Percentiles rank a stretch among this genome's conserved stretches.
Evolutionary conservation across 2,888 invertebrate species (phyloP).

Genomic region (Antitype chi): DNA sequence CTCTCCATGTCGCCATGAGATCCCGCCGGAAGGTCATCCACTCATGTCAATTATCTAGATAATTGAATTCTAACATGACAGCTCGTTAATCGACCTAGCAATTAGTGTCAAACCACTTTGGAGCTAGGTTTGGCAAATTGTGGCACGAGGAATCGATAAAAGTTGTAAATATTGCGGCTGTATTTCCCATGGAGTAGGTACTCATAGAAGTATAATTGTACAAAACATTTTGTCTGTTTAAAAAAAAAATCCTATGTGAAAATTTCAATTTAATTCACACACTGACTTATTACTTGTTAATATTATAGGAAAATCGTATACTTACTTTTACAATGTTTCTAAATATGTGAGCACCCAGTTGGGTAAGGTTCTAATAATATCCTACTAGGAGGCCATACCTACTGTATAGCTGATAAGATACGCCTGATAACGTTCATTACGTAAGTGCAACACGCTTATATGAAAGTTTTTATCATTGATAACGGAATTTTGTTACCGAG

Average conservation of each 20-base stretch:
- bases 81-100: constrained; percentile 31
- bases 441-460: constrained; percentile 47
- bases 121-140: background rate
- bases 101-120: constrained; percentile 43
- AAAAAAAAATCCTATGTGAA: no score
- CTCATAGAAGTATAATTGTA: background rate
- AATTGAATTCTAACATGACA: constrained; percentile 41
- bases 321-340: no score
- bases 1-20: no score
- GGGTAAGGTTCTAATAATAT: constrained; percentile 3
- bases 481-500: constrained; percentile 1
- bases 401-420: constrained; percentile 39
- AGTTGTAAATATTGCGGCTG: background rate
- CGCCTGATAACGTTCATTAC: constrained; percentile 47
- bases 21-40: no score
- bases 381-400: background rate
- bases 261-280: no score
- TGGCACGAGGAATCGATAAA: constrained; percentile 3
- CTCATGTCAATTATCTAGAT: constrained; percentile 30
- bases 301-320: no score
- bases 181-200: no score
- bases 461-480: constrained; percentile 52
- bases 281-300: no score
- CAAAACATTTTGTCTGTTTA: background rate
- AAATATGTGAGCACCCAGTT: no score